Conservation (phyloP, 2,797 vertebrate species). For the Discoglossus pictus region DNA sequence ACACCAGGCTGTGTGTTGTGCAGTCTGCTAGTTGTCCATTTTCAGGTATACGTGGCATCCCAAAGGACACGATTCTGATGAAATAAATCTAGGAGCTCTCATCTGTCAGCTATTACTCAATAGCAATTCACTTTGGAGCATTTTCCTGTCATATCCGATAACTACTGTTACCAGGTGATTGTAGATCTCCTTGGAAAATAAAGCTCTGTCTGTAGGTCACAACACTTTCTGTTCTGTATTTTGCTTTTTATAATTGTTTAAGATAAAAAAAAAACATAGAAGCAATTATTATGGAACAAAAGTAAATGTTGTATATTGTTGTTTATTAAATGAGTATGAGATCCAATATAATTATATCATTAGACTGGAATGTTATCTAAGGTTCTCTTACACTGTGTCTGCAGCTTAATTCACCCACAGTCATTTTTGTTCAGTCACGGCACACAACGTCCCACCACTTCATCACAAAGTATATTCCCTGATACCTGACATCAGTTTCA, state of each 20-base stretch:
- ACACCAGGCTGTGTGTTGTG: constrained; percentile 34
- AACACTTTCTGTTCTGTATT: background rate
- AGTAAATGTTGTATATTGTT: background rate
- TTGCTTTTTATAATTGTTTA: background rate
- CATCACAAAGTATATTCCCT: too few species aligned
- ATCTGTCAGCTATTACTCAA: constrained; percentile 53
- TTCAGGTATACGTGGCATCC: constrained; percentile 49
- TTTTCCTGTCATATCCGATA: constrained; percentile 45
- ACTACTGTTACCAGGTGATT: constrained; percentile 23
- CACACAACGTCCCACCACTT: too few species aligned
- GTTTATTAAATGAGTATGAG: background rate
- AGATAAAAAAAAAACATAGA: background rate
- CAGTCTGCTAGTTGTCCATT: constrained; percentile 48
- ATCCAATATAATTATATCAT: background rate
- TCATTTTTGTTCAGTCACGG: too few species aligned
- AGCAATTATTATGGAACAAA: background rate
- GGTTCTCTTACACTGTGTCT: background rate
- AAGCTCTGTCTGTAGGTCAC: constrained; percentile 22
- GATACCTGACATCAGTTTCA: too few species aligned
- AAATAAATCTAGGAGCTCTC: constrained; percentile 50
- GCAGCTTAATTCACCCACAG: background rate
- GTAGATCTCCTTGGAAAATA: constrained; percentile 36
- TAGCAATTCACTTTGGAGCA: constrained; percentile 46
- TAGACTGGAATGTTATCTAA: too few species aligned
- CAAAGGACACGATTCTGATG: constrained; percentile 48